phyloP scores from a whole-genome alignment of 1,140 invertebrate genomes.

The Diachasmimorpha longicaudata region DNA sequence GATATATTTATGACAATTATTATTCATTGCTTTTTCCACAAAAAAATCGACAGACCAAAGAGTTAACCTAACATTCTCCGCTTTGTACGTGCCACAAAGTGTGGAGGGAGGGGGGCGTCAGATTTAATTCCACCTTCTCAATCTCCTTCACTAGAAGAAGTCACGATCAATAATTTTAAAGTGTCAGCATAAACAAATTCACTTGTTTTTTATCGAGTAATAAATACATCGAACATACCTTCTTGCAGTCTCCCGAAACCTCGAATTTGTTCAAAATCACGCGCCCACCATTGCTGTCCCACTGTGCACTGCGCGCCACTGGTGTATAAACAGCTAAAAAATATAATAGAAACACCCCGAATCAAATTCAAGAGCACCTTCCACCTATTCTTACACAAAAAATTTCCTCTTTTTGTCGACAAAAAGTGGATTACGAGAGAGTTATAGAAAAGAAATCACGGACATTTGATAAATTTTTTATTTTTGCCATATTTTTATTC shows the following conservation, averaged over 20 bases:
- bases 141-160: not conserved
- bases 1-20: too few species aligned
- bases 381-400: too few species aligned
- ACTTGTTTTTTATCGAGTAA: not conserved
- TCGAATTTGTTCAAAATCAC: slow-evolving; percentile 73
- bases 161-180: not conserved
- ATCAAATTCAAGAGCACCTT: not conserved
- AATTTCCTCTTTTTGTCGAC: not conserved
- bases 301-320: slow-evolving; percentile 57
- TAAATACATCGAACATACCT: slow-evolving; percentile 43
- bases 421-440: not conserved
- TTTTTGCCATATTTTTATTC: slow-evolving; percentile 47
- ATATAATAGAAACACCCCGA: too few species aligned
- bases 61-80: slow-evolving; percentile 50
- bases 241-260: slow-evolving; percentile 58
- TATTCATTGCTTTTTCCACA: too few species aligned
- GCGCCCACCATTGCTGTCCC: slow-evolving; percentile 74
- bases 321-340: slow-evolving; percentile 1
- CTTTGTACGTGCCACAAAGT: slow-evolving; percentile 45
- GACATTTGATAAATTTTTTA: slow-evolving; percentile 51
- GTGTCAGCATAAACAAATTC: not conserved
- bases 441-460: slow-evolving; percentile 32
- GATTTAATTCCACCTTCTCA: slow-evolving; percentile 30
- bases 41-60: not conserved
- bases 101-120: slow-evolving; percentile 43